Evolutionary conservation across 1,140 invertebrate species (phyloP).

Genomic region (Maconellicoccus hirsutus): DNA sequence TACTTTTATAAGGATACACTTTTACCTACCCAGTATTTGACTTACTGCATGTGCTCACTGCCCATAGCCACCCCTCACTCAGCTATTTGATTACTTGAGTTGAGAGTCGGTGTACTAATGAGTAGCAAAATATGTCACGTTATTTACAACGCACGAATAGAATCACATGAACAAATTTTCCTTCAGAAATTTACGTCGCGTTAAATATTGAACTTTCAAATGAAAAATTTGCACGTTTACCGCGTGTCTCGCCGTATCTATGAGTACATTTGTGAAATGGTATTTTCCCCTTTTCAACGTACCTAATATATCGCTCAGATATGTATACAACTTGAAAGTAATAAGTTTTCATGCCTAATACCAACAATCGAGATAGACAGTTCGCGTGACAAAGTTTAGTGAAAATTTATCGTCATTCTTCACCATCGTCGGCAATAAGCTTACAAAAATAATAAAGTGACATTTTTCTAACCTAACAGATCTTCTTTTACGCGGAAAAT

Average conservation of each 20-base stretch:
- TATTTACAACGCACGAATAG: neutral
- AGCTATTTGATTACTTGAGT: no score
- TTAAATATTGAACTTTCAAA: neutral
- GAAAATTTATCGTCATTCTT: neutral
- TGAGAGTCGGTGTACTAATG: no score
- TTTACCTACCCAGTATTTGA: no score
- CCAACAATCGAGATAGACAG: conserved; percentile 6
- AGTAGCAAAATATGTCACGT: no score
- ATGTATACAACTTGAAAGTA: neutral
- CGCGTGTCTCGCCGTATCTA: neutral
- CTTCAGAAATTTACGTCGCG: neutral
- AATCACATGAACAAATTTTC: neutral
- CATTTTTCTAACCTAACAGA: no score
- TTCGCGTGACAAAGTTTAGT: neutral
- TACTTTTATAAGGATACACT: no score
- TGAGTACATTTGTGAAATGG: no score
- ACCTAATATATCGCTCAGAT: neutral
- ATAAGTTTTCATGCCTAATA: neutral
- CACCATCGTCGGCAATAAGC: neutral
- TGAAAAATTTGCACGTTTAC: neutral
- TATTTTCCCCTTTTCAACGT: neutral
- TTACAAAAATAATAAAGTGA: neutral
- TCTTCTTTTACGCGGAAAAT: no score
- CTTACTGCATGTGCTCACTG: no score
- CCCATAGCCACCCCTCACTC: no score